Evolutionary conservation across 2,888 invertebrate genomes (phyloP).

Genomic region (Dryocosmus kuriphilus): DNA sequence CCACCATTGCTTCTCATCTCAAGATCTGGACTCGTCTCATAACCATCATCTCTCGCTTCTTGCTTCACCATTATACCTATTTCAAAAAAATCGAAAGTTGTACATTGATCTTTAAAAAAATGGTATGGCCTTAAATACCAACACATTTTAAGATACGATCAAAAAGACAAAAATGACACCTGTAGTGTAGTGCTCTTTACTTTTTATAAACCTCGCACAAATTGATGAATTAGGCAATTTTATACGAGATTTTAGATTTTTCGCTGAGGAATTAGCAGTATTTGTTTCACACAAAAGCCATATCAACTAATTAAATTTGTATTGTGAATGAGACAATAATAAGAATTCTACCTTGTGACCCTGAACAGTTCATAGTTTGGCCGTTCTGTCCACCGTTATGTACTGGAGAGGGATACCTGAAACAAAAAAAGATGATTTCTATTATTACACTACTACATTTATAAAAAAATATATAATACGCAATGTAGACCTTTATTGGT

Average conservation of each 20-base stretch:
- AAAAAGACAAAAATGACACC: too few relatives aligned
- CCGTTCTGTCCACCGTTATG: constrained; percentile 73
- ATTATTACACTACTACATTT: neutral
- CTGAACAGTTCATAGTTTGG: constrained; percentile 72
- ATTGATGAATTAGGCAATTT: too few relatives aligned
- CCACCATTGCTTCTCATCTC: constrained; percentile 78
- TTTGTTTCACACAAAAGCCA: too few relatives aligned
- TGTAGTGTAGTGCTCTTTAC: neutral
- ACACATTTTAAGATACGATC: too few relatives aligned
- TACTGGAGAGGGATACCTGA: constrained; percentile 75
- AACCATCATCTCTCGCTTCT: constrained; percentile 92
- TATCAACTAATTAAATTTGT: too few relatives aligned
- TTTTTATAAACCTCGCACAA: neutral
- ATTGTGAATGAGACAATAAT: neutral
- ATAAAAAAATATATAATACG: constrained; percentile 23
- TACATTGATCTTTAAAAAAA: constrained; percentile 42
- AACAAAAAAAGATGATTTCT: constrained; percentile 53
- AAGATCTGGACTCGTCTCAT: constrained; percentile 89
- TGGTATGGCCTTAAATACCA: neutral
- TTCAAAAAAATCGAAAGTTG: constrained; percentile 48
- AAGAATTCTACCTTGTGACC: constrained; percentile 70
- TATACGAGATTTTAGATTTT: too few relatives aligned
- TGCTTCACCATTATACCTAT: constrained; percentile 78
- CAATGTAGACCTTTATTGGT: too few relatives aligned
- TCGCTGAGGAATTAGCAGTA: too few relatives aligned